A percentile compares a stretch with the other conserved stretches of the same genome.
Conservation (phyloP, 2,888 invertebrate species). For the Sesamia inferens region DNA sequence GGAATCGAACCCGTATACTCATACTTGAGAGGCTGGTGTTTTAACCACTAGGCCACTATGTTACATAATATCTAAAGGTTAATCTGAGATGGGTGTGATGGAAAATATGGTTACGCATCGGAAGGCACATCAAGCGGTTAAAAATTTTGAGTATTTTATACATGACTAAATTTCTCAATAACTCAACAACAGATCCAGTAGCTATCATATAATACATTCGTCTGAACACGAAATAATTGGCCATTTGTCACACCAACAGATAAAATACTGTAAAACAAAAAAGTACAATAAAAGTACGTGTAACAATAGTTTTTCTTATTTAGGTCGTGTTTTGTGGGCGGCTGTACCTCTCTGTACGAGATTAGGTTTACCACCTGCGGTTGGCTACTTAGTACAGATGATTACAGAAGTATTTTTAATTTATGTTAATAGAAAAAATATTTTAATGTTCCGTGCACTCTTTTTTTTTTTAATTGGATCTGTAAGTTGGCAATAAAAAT, state of each 20-base stretch:
- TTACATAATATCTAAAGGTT: neutral
- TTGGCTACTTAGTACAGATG: constrained; percentile 32
- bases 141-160: constrained; percentile 1
- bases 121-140: neutral
- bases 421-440: neutral
- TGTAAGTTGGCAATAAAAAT: neutral
- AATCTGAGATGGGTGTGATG: neutral
- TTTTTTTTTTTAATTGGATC: no score
- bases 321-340: constrained; percentile 51
- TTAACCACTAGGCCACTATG: no score
- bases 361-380: constrained; percentile 56
- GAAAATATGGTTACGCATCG: neutral
- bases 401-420: constrained; percentile 8
- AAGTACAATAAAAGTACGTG: constrained; percentile 53
- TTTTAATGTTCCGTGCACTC: no score
- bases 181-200: constrained; percentile 19
- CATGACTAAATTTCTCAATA: constrained; percentile 6
- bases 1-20: no score
- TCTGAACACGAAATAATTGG: constrained; percentile 51
- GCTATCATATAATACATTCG: constrained; percentile 37
- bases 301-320: constrained; percentile 55
- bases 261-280: constrained; percentile 61
- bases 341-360: constrained; percentile 45
- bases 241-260: constrained; percentile 53
- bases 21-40: no score